Conservation (phyloP, 2,888 invertebrate species). For the Metopia argyrocephala region DNA sequence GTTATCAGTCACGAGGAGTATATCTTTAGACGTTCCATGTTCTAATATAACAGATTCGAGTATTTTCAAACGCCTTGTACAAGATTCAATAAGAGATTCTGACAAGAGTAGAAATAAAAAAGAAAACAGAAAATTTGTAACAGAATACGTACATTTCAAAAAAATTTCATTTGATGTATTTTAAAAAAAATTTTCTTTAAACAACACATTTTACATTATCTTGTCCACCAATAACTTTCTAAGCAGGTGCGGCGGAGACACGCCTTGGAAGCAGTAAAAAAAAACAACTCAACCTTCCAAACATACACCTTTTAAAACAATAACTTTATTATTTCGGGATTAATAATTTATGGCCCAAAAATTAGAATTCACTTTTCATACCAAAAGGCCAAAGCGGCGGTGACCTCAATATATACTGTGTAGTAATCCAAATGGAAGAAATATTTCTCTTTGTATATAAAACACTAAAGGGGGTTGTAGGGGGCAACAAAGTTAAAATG, state of each 20-base stretch:
- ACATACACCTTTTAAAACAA: too few species aligned
- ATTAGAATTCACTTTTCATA: constrained; percentile 9
- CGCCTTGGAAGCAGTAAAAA: constrained; percentile 35
- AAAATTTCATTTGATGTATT: not conserved
- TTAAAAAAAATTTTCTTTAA: not conserved
- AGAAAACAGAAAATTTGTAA: not conserved
- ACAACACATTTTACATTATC: not conserved
- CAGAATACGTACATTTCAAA: constrained; percentile 23
- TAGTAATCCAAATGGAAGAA: constrained; percentile 48
- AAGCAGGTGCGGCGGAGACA: constrained; percentile 32
- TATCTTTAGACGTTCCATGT: constrained; percentile 66
- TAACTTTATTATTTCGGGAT: too few species aligned
- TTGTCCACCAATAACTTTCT: constrained; percentile 3
- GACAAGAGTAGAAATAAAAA: not conserved
- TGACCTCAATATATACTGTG: constrained; percentile 57
- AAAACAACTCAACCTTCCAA: not conserved
- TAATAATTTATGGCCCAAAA: not conserved
- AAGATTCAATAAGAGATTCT: constrained; percentile 66
- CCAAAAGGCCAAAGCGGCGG: constrained; percentile 41
- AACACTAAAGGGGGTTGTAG: constrained; percentile 35
- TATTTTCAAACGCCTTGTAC: constrained; percentile 70
- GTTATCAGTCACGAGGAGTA: constrained; percentile 62
- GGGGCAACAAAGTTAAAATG: constrained; percentile 33
- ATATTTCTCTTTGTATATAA: constrained; percentile 36
- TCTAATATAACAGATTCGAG: constrained; percentile 71